A percentile compares a stretch with the other conserved stretches of the same genome.
Evolutionary conservation across 2,113 vertebrate genomes (phyloP).

Genomic region (Pachycephala philippinensis): DNA sequence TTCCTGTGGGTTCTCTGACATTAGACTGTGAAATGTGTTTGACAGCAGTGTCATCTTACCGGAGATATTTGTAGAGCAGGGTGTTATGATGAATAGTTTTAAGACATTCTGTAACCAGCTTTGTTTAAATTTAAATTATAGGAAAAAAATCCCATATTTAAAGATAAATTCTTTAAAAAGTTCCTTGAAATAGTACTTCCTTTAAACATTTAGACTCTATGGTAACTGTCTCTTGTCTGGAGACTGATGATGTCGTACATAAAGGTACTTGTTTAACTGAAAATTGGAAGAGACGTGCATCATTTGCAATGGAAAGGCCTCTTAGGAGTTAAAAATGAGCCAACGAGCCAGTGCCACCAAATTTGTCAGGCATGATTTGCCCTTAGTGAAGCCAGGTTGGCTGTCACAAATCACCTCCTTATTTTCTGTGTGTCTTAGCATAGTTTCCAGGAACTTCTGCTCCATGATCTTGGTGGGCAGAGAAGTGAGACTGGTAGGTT

Average conservation of each 20-base stretch:
- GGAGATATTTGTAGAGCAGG: background rate
- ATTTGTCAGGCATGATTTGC: background rate
- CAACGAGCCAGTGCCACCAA: background rate
- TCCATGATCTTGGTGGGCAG: background rate
- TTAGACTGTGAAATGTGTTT: background rate
- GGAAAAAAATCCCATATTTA: background rate
- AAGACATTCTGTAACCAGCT: background rate
- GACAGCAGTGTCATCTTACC: background rate
- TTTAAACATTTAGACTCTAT: background rate
- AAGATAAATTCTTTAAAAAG: background rate
- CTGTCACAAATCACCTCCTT: background rate
- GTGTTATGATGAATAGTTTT: background rate
- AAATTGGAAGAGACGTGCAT: background rate
- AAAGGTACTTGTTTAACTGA: background rate
- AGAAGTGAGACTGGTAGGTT: background rate
- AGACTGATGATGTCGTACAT: background rate
- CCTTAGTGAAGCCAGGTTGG: background rate
- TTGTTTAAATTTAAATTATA: background rate
- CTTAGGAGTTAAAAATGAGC: background rate
- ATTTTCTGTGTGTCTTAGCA: background rate
- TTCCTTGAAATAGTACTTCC: background rate
- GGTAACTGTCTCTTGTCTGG: background rate
- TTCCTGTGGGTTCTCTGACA: background rate
- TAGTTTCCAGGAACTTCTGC: background rate
- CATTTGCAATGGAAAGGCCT: background rate